These are phyloP conservation scores for Drepana arcuata DNA, from an alignment of 1,140 invertebrate genomes.

Conservation along the genomic window DNA sequence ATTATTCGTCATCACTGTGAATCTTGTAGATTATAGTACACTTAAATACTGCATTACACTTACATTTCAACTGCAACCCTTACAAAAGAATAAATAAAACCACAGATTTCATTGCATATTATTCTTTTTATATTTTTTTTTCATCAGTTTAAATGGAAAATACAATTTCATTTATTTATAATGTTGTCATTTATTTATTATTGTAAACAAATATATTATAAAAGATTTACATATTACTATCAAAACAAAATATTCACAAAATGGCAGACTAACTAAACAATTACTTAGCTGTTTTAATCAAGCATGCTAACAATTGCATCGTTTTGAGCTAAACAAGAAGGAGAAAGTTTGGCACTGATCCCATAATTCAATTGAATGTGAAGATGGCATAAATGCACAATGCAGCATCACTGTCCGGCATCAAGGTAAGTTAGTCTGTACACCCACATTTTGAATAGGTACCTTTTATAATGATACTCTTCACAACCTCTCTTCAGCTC, in stretches of 20 bases:
- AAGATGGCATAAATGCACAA: slow-evolving; percentile 67
- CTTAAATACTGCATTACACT: no score
- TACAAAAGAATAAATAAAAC: slow-evolving; percentile 58
- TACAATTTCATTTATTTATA: slow-evolving; percentile 72
- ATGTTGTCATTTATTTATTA: slow-evolving; percentile 68
- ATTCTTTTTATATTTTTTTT: slow-evolving; percentile 71
- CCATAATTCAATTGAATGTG: slow-evolving; percentile 61
- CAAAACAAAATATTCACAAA: slow-evolving; percentile 72
- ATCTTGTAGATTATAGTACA: no score
- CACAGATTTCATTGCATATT: slow-evolving; percentile 64
- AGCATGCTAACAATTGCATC: slow-evolving; percentile 70
- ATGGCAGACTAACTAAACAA: slow-evolving; percentile 72
- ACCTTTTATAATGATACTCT: slow-evolving; percentile 69
- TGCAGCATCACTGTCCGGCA: slow-evolving; percentile 58
- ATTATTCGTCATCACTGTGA: no score
- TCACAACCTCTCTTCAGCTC: slow-evolving; percentile 64
- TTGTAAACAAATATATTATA: slow-evolving; percentile 73
- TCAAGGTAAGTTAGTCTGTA: slow-evolving; percentile 60
- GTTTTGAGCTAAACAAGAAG: slow-evolving; percentile 69
- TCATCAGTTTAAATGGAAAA: slow-evolving; percentile 72
- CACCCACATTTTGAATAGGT: slow-evolving; percentile 65
- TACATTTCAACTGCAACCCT: no score
- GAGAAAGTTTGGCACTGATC: slow-evolving; percentile 71
- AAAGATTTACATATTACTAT: slow-evolving; percentile 73
- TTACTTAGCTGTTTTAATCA: slow-evolving; percentile 63